phyloP scores from a whole-genome alignment of 1,140 invertebrate genomes.

The Neodiprion virginianus region DNA sequence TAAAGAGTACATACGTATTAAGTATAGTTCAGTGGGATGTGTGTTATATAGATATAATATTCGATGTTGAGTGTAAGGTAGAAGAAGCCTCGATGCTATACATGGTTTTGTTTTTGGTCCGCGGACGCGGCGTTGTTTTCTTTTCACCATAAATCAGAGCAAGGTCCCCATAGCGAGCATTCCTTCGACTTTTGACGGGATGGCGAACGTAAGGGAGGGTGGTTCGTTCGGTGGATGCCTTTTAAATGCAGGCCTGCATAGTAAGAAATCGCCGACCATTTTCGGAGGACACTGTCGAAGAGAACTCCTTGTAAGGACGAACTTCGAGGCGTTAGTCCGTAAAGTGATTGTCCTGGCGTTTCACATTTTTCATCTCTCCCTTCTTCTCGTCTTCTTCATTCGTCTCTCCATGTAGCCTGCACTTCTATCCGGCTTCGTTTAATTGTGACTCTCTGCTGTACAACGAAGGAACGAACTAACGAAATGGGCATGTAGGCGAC shows the following conservation, averaged over 20 bases:
- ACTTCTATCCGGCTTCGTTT: neutral
- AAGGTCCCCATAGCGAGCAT: neutral
- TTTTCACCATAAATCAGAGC: conserved; percentile 7
- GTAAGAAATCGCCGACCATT: conserved; percentile 7
- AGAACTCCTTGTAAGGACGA: conserved; percentile 7
- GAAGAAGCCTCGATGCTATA: no score
- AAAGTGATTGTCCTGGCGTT: conserved; percentile 7
- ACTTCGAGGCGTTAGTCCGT: conserved; percentile 2
- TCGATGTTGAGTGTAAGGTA: no score
- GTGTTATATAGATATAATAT: no score
- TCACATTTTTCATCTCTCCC: conserved; percentile 3
- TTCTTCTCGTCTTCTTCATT: neutral
- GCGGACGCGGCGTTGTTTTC: neutral
- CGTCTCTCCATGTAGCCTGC: neutral
- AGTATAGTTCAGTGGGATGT: no score
- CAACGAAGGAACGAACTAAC: neutral
- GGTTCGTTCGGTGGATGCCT: neutral
- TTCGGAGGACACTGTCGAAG: conserved; percentile 1
- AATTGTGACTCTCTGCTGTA: neutral
- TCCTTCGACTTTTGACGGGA: conserved; percentile 4
- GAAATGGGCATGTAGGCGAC: neutral
- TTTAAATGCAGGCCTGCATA: neutral
- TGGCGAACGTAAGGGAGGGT: neutral
- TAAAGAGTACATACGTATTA: no score
- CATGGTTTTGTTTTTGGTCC: no score